These are phyloP conservation scores for Dicycla oo DNA, from an alignment of 2,888 invertebrate species.

Conservation along the genomic window DNA sequence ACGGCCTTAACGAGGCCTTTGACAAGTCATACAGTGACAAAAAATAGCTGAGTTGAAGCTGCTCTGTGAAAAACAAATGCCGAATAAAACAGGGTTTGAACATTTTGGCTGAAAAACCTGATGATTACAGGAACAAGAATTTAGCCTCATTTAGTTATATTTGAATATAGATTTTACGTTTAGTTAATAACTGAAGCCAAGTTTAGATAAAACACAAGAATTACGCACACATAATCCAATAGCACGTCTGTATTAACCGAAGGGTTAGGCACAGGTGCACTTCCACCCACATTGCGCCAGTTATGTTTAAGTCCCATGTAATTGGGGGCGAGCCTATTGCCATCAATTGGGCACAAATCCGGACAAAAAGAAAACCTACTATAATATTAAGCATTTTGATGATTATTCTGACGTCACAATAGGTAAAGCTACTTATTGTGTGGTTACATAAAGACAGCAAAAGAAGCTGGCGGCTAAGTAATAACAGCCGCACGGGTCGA, in stretches of 20 bases:
- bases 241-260: not conserved
- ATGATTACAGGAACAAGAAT: too few species aligned
- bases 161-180: not conserved
- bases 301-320: not conserved
- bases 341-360: not conserved
- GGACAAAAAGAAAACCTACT: not conserved
- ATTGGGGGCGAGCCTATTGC: not conserved
- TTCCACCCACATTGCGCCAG: not conserved
- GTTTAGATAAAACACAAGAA: not conserved
- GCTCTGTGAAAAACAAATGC: not conserved
- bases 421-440: too few species aligned
- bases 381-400: not conserved
- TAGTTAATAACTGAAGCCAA: not conserved
- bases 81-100: not conserved
- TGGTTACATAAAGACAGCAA: not conserved
- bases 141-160: too few species aligned
- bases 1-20: conserved; percentile 28
- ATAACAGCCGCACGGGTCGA: too few species aligned
- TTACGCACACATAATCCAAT: not conserved
- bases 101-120: not conserved
- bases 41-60: conserved; percentile 6
- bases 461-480: too few species aligned
- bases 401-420: too few species aligned
- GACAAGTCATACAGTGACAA: conserved; percentile 25
- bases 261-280: not conserved